Evolutionary conservation across 1,140 invertebrate genomes (phyloP), one percentile per base, ranked within the genome.

Genomic region (Antheraea pernyi): DNA sequence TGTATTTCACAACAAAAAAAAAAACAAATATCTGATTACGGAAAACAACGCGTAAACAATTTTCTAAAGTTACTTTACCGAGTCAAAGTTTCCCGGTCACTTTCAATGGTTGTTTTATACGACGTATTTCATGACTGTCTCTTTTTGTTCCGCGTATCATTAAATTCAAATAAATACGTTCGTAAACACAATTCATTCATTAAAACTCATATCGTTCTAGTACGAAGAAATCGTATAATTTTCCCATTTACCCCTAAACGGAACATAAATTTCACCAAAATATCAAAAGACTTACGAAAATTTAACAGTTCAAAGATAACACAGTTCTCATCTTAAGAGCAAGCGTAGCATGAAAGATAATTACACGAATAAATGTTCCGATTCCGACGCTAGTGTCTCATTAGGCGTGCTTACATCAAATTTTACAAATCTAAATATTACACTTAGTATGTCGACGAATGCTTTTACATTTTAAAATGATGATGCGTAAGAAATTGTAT

Each of bases 311-410:
- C 36, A 64, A 22, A 67, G 58, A 67, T 60, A 67, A 67, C 53
- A 13, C 30, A 37, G 9, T 67, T 59, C 16, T 59, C 61, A 63
- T 53, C 46, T 46, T 64, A 19, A 62, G 39, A 59, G 62, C 53
- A 65, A 75, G 67, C 59, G 66, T 67, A 53, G 64, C 68, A 68
- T 71, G 74, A 73, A 76, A 68, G 65, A 69, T 70, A 16, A 53
- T 76, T 61, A 30, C n/a, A 64, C 19, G 68, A 64, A 66, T 76
- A 69, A 72, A 76, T 67, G 71, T 71, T 11, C 48, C 63, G 66
- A 63, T 69, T 69, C 53, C 59, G 37, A 16, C 19, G 7, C 63
- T 36, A 30, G 58, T 39, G 42, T 22, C 65, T 69, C 59, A 69
- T 65, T 67, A 65, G 37, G 37, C 18, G 19, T 64, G 39, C 46